Evolutionary conservation across 92 coral and sea anemone species (phyloP), one percentile per base, ranked within the genome.

Genomic region (Scolanthus callimorphus): DNA sequence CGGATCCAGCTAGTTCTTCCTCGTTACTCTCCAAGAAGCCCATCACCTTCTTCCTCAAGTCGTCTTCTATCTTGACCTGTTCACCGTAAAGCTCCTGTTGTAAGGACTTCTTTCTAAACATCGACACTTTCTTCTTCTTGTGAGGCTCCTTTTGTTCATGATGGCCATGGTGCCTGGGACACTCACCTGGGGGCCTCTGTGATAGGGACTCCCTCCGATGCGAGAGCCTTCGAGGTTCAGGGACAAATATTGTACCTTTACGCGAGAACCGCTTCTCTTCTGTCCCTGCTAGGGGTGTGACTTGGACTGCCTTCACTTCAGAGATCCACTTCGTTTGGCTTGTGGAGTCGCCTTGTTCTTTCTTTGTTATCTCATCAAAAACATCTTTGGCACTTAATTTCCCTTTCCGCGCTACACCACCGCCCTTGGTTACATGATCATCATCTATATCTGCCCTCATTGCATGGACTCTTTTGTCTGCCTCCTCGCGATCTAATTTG

Each of bases 21-120:
- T 49, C 37, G 2, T 20, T 17, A 15, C 20, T 19, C 17, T 27
- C 53, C 17, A 68, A 19, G 30, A 44, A 68, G 44, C 46, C 55
- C 55, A 44, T 28, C 13, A 68, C 75, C 29, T 45, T 68, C 52
- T 68, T 29, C 56, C 75, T 68, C 56, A 68, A 9, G 25, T 45
- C 75, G 3, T 25, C 44, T 27, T 68, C 75, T 10, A 68, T 48
- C 4, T n/a, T 52, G 1, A 21, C 39, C 28, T 68, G 75, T 22
- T 57, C 46, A 4, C 49, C 65, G 23, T 57, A 55, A 1, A 68
- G 38, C 25, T 48, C 52, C 8, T 57, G 34, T 13, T 31, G 19
- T 10, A 45, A 2, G 1, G 30, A n/a, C 30, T 27, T 56, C 0
- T 25, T 43, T 21, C 49, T 56, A 31, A 68, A 68, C 1, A 43